Percentiles rank a stretch among this genome's conserved stretches.
These are phyloP conservation scores for Machimus rusticus DNA, from an alignment of 2,888 invertebrate species.

Conservation along the genomic window DNA sequence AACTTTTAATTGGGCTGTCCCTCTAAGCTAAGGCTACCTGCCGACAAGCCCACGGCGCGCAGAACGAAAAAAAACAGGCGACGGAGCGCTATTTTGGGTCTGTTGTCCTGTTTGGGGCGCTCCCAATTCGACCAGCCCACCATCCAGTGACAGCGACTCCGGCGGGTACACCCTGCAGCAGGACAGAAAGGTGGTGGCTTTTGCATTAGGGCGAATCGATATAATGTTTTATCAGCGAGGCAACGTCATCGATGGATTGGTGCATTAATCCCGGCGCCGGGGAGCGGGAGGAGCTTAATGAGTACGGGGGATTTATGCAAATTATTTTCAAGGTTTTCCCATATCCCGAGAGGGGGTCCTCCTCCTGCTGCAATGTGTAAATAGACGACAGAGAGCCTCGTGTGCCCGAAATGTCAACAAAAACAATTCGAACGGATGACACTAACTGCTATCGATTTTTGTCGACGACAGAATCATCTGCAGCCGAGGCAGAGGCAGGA, in stretches of 20 bases:
- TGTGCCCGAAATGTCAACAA: constrained; percentile 20
- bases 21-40: background rate
- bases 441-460: background rate
- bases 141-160: background rate
- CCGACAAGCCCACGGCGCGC: background rate
- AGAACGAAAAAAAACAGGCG: background rate
- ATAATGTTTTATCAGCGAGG: background rate
- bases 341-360: background rate
- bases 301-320: background rate
- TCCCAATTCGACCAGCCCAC: background rate
- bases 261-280: background rate
- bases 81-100: background rate
- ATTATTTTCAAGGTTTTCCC: background rate
- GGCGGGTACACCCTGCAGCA: background rate
- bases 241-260: background rate
- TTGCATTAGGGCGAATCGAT: background rate
- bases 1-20: background rate
- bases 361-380: background rate
- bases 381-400: background rate
- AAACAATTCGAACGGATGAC: background rate
- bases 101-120: background rate
- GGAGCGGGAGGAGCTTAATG: background rate
- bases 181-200: background rate
- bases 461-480: background rate
- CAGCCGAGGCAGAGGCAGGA: background rate